Evolutionary conservation across 2,888 invertebrate species (phyloP).

Genomic region (Pemphredon lugubris): DNA sequence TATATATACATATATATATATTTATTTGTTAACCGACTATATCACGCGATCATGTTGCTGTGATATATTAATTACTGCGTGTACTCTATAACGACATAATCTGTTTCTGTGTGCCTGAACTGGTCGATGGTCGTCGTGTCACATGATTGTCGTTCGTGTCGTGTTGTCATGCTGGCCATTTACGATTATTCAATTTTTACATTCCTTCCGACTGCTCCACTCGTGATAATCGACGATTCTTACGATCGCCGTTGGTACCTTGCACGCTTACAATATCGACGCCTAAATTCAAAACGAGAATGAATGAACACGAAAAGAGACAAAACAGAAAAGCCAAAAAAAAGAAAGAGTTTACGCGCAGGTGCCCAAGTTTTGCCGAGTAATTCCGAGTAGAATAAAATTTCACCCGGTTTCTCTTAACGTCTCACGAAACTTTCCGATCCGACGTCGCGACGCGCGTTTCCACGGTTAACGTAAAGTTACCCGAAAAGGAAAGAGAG

Average conservation of each 20-base stretch:
- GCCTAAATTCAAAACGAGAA: too few species aligned
- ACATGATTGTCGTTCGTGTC: conserved; percentile 81
- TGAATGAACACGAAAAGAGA: too few species aligned
- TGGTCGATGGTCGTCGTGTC: conserved; percentile 81
- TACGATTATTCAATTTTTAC: conserved; percentile 32
- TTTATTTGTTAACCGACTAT: conserved; percentile 66
- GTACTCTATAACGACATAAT: conserved; percentile 72
- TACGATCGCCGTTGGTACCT: conserved; percentile 23
- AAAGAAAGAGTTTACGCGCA: background rate
- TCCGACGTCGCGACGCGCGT: too few species aligned
- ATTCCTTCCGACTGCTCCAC: conserved; percentile 13
- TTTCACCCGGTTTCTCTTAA: too few species aligned
- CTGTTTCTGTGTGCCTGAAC: conserved; percentile 81
- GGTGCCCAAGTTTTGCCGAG: background rate
- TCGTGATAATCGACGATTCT: background rate
- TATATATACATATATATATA: conserved; percentile 55
- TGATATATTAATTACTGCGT: conserved; percentile 52
- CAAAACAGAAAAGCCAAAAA: too few species aligned
- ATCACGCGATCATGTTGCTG: conserved; percentile 56
- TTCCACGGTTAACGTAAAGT: too few species aligned
- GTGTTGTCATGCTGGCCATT: conserved; percentile 82
- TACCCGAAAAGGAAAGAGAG: too few species aligned
- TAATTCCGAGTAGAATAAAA: too few species aligned
- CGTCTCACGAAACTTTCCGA: too few species aligned
- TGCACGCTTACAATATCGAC: background rate